phyloP scores from a whole-genome alignment of 2,113 vertebrate species.

The Oenanthe melanoleuca region DNA sequence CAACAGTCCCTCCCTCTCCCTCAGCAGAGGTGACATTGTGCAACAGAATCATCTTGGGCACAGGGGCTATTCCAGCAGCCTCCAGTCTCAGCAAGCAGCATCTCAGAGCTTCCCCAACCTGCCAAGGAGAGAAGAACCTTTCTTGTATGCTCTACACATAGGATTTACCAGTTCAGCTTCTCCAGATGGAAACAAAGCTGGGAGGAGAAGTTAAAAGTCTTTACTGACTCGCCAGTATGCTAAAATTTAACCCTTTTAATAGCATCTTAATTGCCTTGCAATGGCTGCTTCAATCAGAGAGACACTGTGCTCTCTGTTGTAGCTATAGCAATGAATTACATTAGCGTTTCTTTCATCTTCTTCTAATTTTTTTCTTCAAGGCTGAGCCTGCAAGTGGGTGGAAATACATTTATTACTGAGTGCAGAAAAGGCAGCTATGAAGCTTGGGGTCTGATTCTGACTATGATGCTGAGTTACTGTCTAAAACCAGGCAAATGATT shows the following conservation, averaged over 20 bases:
- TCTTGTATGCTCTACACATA: neutral
- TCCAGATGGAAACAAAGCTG: neutral
- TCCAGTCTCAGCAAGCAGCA: neutral
- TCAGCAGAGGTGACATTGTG: neutral
- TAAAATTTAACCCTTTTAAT: constrained; percentile 17
- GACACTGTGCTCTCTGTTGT: neutral
- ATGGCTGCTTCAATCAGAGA: neutral
- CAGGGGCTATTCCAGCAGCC: neutral
- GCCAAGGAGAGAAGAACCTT: neutral
- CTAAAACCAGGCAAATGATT: neutral
- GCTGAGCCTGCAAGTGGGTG: constrained; percentile 27
- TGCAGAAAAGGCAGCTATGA: neutral
- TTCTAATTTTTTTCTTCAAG: constrained; percentile 40
- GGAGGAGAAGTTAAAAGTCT: neutral
- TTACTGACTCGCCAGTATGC: neutral
- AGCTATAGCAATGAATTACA: constrained; percentile 16
- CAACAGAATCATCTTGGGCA: neutral
- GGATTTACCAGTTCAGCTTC: neutral
- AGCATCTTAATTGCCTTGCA: neutral
- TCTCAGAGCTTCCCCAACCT: neutral
- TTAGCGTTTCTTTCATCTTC: neutral
- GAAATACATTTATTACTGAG: constrained; percentile 8
- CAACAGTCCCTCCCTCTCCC: neutral
- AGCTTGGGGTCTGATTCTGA: neutral
- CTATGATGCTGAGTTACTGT: neutral